phyloP scores from a whole-genome alignment of 2,888 invertebrate genomes.

The Torymus aiolomorphi region DNA sequence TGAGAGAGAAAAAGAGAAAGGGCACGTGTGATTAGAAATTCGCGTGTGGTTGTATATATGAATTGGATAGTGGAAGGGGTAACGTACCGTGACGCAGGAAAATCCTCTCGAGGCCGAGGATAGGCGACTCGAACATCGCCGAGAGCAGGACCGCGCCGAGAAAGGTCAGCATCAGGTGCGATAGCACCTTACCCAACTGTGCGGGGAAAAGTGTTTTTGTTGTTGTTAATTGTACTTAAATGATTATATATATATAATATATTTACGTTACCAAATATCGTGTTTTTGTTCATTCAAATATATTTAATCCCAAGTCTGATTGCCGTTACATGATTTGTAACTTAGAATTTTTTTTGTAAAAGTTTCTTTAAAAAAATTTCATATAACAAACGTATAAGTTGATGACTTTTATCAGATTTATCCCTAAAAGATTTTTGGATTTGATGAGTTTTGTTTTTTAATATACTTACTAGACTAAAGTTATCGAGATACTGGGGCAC shows the following conservation, averaged over 20 bases:
- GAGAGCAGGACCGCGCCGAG: constrained; percentile 80
- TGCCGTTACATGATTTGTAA: too few relatives aligned
- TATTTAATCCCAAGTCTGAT: too few relatives aligned
- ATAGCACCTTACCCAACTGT: constrained; percentile 79
- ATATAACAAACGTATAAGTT: too few relatives aligned
- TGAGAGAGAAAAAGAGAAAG: constrained; percentile 16
- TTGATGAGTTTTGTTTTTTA: constrained; percentile 41
- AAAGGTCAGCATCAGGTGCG: constrained; percentile 81
- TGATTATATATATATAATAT: constrained; percentile 33
- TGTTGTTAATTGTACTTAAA: constrained; percentile 41
- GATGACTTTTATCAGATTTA: constrained; percentile 5
- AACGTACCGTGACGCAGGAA: constrained; percentile 78
- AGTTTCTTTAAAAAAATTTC: too few relatives aligned
- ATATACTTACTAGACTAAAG: constrained; percentile 79
- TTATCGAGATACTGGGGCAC: constrained; percentile 80
- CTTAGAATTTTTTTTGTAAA: too few relatives aligned
- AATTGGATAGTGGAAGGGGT: too few relatives aligned
- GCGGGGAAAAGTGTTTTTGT: constrained; percentile 64
- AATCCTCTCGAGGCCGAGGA: constrained; percentile 83
- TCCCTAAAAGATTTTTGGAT: background rate
- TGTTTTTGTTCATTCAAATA: too few relatives aligned
- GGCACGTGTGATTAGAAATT: too few relatives aligned
- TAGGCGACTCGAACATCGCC: constrained; percentile 83
- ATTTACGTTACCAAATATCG: constrained; percentile 41
- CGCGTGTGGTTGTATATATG: too few relatives aligned